Conservation (phyloP, 2,797 vertebrate genomes). For the Thalassophryne amazonica region DNA sequence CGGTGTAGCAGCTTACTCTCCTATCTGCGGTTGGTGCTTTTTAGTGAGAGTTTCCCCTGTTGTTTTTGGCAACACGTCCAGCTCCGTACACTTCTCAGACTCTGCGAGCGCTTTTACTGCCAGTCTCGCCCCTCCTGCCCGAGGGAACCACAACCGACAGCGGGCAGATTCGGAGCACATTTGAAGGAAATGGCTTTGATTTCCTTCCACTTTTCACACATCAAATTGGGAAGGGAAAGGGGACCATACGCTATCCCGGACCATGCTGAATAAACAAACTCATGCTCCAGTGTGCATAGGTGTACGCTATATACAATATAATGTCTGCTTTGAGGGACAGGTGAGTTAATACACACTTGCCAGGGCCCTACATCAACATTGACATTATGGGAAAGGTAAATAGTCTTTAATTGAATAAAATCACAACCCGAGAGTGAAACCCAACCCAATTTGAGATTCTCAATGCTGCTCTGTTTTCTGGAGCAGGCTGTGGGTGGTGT, state of each 20-base stretch:
- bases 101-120: constrained; percentile 42
- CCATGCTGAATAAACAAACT: constrained; percentile 64
- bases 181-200: constrained; percentile 69
- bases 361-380: constrained; percentile 58
- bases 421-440: constrained; percentile 48
- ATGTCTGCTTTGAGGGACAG: constrained; percentile 54
- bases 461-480: constrained; percentile 65
- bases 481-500: constrained; percentile 28
- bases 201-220: constrained; percentile 77
- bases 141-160: constrained; percentile 56
- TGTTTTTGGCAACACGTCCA: constrained; percentile 54
- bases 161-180: constrained; percentile 32
- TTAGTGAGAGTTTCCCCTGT: constrained; percentile 65
- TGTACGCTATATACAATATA: constrained; percentile 20
- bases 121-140: constrained; percentile 38
- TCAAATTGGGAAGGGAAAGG: constrained; percentile 45
- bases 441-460: constrained; percentile 41
- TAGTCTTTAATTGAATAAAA: constrained; percentile 68
- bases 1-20: constrained; percentile 36
- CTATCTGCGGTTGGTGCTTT: constrained; percentile 51
- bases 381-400: constrained; percentile 69
- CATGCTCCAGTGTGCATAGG: background rate
- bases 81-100: constrained; percentile 47
- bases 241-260: constrained; percentile 19
- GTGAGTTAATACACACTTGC: constrained; percentile 64